Evolutionary conservation across 92 coral and sea anemone genomes (phyloP).

Genomic region (Isaurus tuberculatus): DNA sequence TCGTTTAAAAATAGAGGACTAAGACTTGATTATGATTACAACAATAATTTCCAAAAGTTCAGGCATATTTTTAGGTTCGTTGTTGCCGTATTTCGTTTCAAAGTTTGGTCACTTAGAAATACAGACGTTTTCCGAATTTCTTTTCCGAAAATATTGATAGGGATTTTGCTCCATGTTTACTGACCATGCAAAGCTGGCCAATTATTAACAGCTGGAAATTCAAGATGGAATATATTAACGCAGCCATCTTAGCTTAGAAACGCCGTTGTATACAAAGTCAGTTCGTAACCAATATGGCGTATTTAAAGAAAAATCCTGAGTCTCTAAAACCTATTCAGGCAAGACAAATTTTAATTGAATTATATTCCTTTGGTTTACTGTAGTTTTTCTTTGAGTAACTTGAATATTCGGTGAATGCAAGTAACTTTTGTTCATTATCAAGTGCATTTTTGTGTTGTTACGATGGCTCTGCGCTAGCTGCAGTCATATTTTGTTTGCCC

Average conservation of each 20-base stretch:
- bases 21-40: no score
- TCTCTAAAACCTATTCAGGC: slow-evolving; percentile 95
- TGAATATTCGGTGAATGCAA: neutral
- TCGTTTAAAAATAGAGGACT: no score
- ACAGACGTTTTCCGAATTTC: neutral
- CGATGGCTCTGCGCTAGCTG: no score
- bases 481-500: no score
- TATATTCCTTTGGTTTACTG: neutral
- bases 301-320: slow-evolving; percentile 97
- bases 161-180: no score
- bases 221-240: slow-evolving; percentile 62
- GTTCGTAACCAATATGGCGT: slow-evolving; percentile 91
- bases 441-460: slow-evolving; percentile 25
- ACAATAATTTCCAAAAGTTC: no score
- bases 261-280: slow-evolving; percentile 36
- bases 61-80: no score
- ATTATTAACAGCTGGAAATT: slow-evolving; percentile 79
- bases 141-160: no score
- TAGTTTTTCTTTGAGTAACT: neutral
- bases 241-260: slow-evolving; percentile 58
- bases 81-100: no score
- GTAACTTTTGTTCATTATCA: neutral
- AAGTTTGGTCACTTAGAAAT: no score
- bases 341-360: no score
- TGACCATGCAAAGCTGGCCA: slow-evolving; percentile 61